These are phyloP conservation scores for Rachycentron canadum DNA, from an alignment of 2,797 vertebrate genomes.

Conservation along the genomic window DNA sequence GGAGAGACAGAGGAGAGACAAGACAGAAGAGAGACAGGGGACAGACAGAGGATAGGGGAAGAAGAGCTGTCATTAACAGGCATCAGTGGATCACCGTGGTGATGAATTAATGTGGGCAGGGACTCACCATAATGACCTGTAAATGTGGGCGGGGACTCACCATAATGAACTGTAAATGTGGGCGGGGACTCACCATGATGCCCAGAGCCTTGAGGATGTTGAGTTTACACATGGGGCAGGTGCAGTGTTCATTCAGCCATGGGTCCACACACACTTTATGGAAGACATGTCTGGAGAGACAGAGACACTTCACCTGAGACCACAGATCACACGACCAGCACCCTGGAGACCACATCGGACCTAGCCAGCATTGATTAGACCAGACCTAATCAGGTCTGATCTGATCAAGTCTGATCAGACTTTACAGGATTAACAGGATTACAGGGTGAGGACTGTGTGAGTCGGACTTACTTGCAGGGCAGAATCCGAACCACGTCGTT, in stretches of 20 bases:
- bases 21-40: neutral
- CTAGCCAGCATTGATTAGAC: no score
- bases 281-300: constrained; percentile 92
- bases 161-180: constrained; percentile 84
- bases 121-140: constrained; percentile 92
- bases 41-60: neutral
- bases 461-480: constrained; percentile 98
- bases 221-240: constrained; percentile 98
- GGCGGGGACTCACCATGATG: constrained; percentile 89
- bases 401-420: no score
- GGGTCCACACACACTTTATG: constrained; percentile 98
- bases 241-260: constrained; percentile 97
- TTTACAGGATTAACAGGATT: no score
- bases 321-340: no score
- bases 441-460: neutral
- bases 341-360: no score
- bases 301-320: neutral
- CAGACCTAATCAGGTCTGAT: no score
- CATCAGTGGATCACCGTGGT: no score
- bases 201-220: constrained; percentile 98
- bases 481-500: constrained; percentile 97
- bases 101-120: neutral
- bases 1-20: neutral
- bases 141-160: constrained; percentile 80
- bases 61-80: neutral